phyloP scores from a whole-genome alignment of 2,888 invertebrate genomes.

The Polydrusus cervinus region DNA sequence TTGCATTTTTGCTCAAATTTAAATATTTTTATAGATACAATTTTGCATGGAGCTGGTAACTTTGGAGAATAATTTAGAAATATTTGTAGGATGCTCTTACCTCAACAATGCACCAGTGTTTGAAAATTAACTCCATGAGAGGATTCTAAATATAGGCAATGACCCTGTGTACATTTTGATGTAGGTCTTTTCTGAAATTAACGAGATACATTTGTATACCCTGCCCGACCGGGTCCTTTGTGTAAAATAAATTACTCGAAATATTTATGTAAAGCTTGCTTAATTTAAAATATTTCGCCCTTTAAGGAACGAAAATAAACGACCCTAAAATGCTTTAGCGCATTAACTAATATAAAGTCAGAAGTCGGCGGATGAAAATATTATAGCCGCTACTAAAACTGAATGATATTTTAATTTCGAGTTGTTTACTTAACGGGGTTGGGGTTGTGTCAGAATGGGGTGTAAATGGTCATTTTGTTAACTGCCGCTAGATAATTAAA shows the following conservation, averaged over 20 bases:
- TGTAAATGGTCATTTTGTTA: background rate
- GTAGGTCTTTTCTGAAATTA: background rate
- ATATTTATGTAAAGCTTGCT: constrained; percentile 27
- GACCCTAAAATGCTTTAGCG: constrained; percentile 23
- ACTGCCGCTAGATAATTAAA: too few relatives aligned
- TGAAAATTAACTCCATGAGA: too few relatives aligned
- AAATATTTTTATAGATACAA: too few relatives aligned
- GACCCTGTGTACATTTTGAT: background rate
- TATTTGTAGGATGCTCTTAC: too few relatives aligned
- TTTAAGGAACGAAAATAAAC: constrained; percentile 24
- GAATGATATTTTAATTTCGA: constrained; percentile 19
- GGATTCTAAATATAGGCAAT: background rate
- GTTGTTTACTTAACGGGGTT: constrained; percentile 7
- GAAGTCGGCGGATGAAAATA: constrained; percentile 16
- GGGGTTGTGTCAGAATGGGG: background rate
- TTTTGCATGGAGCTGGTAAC: too few relatives aligned
- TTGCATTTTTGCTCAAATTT: too few relatives aligned
- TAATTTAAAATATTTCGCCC: constrained; percentile 35
- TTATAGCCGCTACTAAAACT: background rate
- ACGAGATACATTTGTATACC: constrained; percentile 2
- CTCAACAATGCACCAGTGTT: too few relatives aligned
- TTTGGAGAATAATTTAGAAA: too few relatives aligned
- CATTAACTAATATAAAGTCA: constrained; percentile 29
- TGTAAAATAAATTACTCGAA: constrained; percentile 32
- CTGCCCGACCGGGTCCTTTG: background rate